Percentiles rank a stretch among this genome's conserved stretches.
Evolutionary conservation across 2,113 vertebrate species (phyloP).

Genomic region (Cynopterus brachyotis): DNA sequence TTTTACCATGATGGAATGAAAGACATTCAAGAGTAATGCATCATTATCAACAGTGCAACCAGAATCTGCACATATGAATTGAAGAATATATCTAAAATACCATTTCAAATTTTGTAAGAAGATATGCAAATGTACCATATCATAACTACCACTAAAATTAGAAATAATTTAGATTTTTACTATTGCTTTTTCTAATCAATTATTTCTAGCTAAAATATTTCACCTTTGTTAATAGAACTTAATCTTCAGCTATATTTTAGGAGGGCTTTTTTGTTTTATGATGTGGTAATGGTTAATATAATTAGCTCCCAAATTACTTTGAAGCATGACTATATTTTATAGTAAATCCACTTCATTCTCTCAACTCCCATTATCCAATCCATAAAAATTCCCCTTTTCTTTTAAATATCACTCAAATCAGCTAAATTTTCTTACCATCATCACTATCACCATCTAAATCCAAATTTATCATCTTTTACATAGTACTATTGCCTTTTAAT

Average conservation of each 20-base stretch:
- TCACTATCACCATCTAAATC: neutral
- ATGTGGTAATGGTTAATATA: neutral
- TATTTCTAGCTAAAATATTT: neutral
- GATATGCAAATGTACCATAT: neutral
- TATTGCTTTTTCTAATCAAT: neutral
- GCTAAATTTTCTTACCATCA: neutral
- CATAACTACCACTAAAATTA: neutral
- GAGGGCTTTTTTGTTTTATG: neutral
- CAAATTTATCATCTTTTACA: neutral
- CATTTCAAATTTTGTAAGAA: conserved; percentile 21
- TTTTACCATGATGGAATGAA: conserved; percentile 33
- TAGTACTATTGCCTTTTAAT: neutral
- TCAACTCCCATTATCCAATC: neutral
- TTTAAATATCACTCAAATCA: neutral
- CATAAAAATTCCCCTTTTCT: neutral
- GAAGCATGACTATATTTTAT: neutral
- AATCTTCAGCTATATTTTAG: conserved; percentile 30
- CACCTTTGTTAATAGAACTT: neutral
- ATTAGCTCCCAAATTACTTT: conserved; percentile 20
- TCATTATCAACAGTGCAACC: neutral
- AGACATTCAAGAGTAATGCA: neutral
- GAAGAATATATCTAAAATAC: conserved; percentile 14
- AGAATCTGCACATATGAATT: neutral
- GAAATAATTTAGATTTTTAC: conserved; percentile 23
- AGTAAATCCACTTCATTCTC: neutral